These are phyloP conservation scores for Crotalus viridis DNA, from an alignment of 2,113 vertebrate species.

Conservation along the genomic window DNA sequence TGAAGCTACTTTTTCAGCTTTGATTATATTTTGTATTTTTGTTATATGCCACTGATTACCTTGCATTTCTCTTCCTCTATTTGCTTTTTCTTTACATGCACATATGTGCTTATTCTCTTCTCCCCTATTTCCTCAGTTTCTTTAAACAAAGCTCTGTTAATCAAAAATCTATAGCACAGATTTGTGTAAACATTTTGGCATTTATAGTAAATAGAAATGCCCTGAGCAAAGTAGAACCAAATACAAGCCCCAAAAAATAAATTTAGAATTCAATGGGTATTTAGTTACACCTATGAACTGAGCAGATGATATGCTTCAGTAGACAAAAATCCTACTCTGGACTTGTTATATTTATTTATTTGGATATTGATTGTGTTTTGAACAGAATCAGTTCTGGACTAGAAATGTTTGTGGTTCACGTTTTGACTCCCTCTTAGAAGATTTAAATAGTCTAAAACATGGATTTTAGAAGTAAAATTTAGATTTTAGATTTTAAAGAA, in stretches of 20 bases:
- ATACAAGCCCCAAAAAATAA: slow-evolving; percentile 18
- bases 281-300: slow-evolving; percentile 26
- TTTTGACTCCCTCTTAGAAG: neutral
- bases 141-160: neutral
- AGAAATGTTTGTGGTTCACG: slow-evolving; percentile 5
- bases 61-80: neutral
- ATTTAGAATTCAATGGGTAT: neutral
- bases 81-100: neutral
- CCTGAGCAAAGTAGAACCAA: slow-evolving; percentile 1
- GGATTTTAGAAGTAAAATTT: neutral
- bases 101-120: neutral
- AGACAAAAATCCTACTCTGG: slow-evolving; percentile 25
- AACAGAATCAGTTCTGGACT: slow-evolving; percentile 26
- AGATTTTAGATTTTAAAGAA: neutral
- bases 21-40: slow-evolving; percentile 51
- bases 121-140: neutral
- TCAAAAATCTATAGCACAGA: neutral
- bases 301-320: slow-evolving; percentile 29
- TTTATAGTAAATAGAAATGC: neutral
- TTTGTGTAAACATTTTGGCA: neutral
- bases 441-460: neutral
- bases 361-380: slow-evolving; percentile 10
- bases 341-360: slow-evolving; percentile 24
- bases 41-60: neutral
- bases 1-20: slow-evolving; percentile 38